Base-by-base conservation (phyloP, 2,888 invertebrate species). In the Sturmia bella region DNA sequence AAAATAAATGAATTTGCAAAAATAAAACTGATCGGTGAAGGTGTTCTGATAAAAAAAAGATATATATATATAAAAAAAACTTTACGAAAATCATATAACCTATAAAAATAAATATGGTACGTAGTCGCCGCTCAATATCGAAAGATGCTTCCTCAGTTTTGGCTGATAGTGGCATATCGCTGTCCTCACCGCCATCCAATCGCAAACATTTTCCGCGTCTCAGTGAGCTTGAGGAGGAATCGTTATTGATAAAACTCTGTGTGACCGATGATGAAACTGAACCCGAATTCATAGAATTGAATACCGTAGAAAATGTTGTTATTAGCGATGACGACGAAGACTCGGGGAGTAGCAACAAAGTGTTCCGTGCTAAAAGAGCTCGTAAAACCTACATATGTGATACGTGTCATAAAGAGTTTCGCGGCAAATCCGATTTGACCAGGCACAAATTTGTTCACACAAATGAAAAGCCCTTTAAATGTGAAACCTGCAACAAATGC, bases 361-460 rank as follows among this genome's bases (percentile, higher is more conserved):
- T 76, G 21, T 39, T 9, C 32, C 32, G 32, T 11, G 52, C 84
- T 74, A 79, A 78, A 66, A 76, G 79, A 15, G 12, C 17, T 2
- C 87, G 88, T 24, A 91, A 92, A 73, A 91, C 91, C 66, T 92
- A 92, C 85, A 87, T 91, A 79, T 95, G 95, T 90, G 92, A 92
- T 72, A 91, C 93, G 75, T 95, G 95, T 87, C 88, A 92, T 3
- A 95, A 94, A 90, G 91, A 91, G 52, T 95, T 95, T 88, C 91
- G 92, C 63, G 93, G 92, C 66, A 93, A 93, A 84, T 93, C 94
- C 81, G 94, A 94, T 86, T 90, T 96, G 78, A 92, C 93, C 56
- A 94, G 94, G 86, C 96, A 96, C 87, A 91, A 93, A 83, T 92
- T 93, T 66, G 92, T 93, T 24, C 95, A 96, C 87, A 92, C 94